Evolutionary conservation across 2,797 vertebrate genomes (phyloP).

Genomic region (Diceros bicornis): DNA sequence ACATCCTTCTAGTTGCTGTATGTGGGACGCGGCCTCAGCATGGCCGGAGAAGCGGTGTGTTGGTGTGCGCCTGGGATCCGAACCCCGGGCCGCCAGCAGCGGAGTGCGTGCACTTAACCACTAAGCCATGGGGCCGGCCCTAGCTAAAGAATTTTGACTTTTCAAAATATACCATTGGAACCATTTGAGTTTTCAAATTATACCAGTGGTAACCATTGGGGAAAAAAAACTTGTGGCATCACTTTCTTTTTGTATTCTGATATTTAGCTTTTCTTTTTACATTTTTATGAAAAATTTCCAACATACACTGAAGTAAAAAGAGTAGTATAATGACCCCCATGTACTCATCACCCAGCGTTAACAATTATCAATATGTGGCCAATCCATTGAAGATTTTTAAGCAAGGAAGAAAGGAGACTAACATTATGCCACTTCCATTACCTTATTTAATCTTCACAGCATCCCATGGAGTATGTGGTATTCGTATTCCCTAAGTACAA

Average conservation of each 20-base stretch:
- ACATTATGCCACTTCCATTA: not conserved
- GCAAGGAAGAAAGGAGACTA: not conserved
- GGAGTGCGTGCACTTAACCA: too few species aligned
- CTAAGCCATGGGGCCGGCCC: too few species aligned
- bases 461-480: not conserved
- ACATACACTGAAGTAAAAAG: not conserved
- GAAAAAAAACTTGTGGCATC: not conserved
- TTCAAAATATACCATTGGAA: slow-evolving; percentile 1
- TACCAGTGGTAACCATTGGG: not conserved
- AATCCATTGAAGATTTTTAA: slow-evolving; percentile 1
- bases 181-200: slow-evolving; percentile 27
- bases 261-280: slow-evolving; percentile 33
- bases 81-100: too few species aligned
- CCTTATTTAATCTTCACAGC: not conserved
- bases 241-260: not conserved
- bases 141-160: slow-evolving; percentile 17
- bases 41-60: too few species aligned
- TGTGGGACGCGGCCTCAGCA: too few species aligned
- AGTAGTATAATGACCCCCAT: not conserved
- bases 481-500: not conserved
- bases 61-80: too few species aligned
- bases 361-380: not conserved
- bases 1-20: too few species aligned
- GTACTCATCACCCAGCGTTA: not conserved
- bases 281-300: slow-evolving; percentile 41